Base-by-base conservation (phyloP, 2,113 vertebrate genomes). In the Rhodinocichla rosea region DNA sequence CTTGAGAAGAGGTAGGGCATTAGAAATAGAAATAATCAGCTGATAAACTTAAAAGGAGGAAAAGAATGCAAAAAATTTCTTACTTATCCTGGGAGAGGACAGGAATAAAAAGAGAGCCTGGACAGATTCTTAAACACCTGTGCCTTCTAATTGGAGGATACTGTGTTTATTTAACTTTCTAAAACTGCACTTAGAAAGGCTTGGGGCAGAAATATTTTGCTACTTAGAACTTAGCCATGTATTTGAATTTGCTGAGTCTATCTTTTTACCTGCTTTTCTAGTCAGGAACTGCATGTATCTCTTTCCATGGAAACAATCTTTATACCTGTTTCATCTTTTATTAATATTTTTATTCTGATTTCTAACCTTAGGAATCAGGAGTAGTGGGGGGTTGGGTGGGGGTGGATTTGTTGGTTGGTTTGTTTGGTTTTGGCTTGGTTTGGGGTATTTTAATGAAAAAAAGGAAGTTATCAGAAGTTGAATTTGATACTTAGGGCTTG, bases 351-450 rank as follows among this genome's bases (percentile, higher is more conserved):
- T 39, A 15, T 8, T 52, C n/a, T 64, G 7, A 55, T 59, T 69
- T 70, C 45, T 45, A 60, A 5, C 7, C 50, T 50, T 75, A 55
- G 7, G 13, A 15, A 49, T 64, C 39, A 39, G 55, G 19, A 39
- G 13, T 15, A 10, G 3, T 23, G 3, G 11, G 13, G 20, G 4
- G 1, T 15, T 33, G 15, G 8, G 9, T 0, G 0, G 6, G 24
- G 4, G 2, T 14, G 21, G 59, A 10, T 37, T 40, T 2, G 7
- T 21, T 60, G 14, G 17, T 33, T 28, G 3, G 5, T 21, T 60
- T 11, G 13, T 22, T 52, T 19, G 37, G 6, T 26, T 84, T 39
- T 13, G 11, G 2, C 26, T 68, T 63, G 16, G 4, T 30, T 50
- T 55, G 11, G 14, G 1, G 3, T 12, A 33, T 42, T 76, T 39